These are phyloP conservation scores for Sorex araneus DNA, from an alignment of 2,113 vertebrate species.

Conservation along the genomic window DNA sequence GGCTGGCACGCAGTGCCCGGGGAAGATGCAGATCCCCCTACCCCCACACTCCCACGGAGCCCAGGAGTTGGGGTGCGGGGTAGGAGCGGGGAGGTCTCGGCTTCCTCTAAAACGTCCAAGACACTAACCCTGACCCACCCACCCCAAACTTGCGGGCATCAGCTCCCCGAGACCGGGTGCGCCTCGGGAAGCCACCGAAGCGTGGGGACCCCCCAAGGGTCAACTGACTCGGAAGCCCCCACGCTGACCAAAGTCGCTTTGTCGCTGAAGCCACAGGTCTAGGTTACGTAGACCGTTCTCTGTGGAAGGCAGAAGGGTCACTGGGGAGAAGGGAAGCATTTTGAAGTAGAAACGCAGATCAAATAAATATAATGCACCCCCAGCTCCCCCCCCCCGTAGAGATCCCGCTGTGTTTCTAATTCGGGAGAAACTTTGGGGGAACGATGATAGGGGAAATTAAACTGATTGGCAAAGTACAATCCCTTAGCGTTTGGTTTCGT, in stretches of 20 bases:
- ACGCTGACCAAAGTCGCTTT: neutral
- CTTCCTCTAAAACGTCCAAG: slow-evolving; percentile 4
- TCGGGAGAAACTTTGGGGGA: slow-evolving; percentile 12
- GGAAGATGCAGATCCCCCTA: neutral
- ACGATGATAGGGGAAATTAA: neutral
- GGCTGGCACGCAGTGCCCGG: neutral
- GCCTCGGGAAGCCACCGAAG: neutral
- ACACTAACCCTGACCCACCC: neutral
- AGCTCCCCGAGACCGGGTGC: neutral
- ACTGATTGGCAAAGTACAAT: slow-evolving; percentile 7
- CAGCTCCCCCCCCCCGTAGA: neutral
- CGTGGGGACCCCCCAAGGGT: neutral
- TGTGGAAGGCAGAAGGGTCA: neutral
- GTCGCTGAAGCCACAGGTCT: slow-evolving; percentile 26
- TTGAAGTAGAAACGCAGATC: neutral
- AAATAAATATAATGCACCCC: neutral
- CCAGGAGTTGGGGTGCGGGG: neutral
- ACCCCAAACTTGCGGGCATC: neutral
- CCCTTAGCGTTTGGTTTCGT: neutral
- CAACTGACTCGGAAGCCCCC: neutral
- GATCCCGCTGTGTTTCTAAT: slow-evolving; percentile 1
- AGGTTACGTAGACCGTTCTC: neutral
- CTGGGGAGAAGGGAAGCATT: slow-evolving; percentile 3
- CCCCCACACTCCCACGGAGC: too few relatives aligned
- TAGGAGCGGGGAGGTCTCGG: slow-evolving; percentile 33